Evolutionary conservation across 2,797 vertebrate species (phyloP), one percentile per base, ranked within the genome.

Genomic region (Manis crassicaudata): DNA sequence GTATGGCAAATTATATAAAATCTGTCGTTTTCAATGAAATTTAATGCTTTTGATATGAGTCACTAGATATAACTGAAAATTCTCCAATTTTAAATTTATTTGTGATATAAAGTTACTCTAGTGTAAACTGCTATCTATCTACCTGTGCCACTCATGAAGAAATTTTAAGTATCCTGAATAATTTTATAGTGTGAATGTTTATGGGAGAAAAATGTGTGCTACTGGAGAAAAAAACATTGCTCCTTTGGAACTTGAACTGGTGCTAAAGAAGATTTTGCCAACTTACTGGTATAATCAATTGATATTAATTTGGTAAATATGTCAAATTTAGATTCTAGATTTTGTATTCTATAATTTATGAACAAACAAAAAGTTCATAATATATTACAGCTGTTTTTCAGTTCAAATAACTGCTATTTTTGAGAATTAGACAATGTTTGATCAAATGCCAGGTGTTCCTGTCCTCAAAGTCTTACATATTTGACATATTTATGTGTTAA

Each of bases 371-470:
- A 89, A 82, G 35, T 86, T 96, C 21, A 95, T 21, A 80, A 5
- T 79, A 63, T 88, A 17, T 43, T 75, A 32, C 29, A 81, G 20
- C 32, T n/a, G 8, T 79, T 88, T 90, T 92, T 90, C 20, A 70
- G 17, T 83, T 92, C 56, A 88, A 46, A 67, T 87, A 94, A 85
- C 25, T 77, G 7, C 50, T 75, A 12, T 91, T 96, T 95, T 88
- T 95, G 32, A 92, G 37, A 92, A 79, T 68, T 62, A 89, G 21
- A 85, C 32, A 75, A 2, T 73, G 29, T 89, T 90, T 70, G 85
- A 90, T 83, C 65, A 84, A 88, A 86, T 94, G 29, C 29, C 58
- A 81, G 25, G 18, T 94, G 25, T 92, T 96, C 54, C 50, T 92
- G 13, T 83, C 54, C 65, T 90, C 54, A 72, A 46, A 88, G 18